These are phyloP conservation scores for Bucco capensis DNA, from an alignment of 2,113 vertebrate species.

Conservation along the genomic window DNA sequence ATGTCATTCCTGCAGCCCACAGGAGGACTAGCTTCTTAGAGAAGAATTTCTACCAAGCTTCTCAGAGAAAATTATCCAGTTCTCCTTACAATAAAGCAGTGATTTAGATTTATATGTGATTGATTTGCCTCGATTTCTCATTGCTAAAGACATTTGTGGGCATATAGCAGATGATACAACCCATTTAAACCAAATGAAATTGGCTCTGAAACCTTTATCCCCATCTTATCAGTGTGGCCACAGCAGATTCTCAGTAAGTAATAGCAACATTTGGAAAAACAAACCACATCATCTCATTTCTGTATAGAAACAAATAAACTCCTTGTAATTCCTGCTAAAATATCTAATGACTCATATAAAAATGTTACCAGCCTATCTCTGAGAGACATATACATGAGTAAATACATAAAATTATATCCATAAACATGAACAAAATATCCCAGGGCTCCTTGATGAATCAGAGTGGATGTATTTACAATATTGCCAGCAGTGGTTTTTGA, in stretches of 20 bases:
- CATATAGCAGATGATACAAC: not conserved
- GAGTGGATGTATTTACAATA: not conserved
- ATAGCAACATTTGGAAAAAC: not conserved
- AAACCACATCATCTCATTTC: not conserved
- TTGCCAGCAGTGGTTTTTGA: not conserved
- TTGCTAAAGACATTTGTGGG: not conserved
- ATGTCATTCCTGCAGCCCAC: fast-evolving
- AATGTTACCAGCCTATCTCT: not conserved
- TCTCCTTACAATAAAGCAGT: not conserved
- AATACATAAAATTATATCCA: not conserved
- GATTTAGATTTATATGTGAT: not conserved
- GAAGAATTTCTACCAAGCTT: not conserved
- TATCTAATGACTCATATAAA: not conserved
- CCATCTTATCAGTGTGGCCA: not conserved
- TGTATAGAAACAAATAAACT: not conserved
- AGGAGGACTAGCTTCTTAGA: not conserved
- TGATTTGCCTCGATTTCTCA: not conserved
- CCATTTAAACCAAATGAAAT: not conserved
- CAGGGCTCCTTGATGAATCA: not conserved
- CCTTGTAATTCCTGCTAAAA: not conserved
- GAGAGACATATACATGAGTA: not conserved
- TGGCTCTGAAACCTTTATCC: not conserved
- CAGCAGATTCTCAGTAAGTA: not conserved
- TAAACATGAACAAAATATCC: not conserved
- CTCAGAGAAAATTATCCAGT: not conserved